Evolutionary conservation across 1,140 invertebrate species (phyloP), one percentile per base, ranked within the genome.

Genomic region (Drosophila pachea): DNA sequence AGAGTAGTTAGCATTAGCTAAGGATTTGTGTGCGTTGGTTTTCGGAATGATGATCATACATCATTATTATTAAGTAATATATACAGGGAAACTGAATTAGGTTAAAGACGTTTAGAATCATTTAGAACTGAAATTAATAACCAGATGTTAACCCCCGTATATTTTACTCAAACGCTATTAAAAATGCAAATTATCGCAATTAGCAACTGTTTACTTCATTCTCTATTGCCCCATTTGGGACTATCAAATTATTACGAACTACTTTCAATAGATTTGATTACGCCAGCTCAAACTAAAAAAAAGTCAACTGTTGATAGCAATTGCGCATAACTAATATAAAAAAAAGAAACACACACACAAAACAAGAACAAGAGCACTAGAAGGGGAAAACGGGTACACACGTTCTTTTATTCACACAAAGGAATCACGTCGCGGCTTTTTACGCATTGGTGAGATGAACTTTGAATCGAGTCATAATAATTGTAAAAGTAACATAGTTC

Each of bases 221-320:
- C 3, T 22, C 22, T 22, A 3, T 22, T 22, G 22, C 22, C 22
- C 22, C 31, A 59, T 31, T 59, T 32, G 8, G 12, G 12, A 0
- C 8, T 33, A 7, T 49, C 11, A 32, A 50, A 22, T 22, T 11
- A 33, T 14, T 45, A 40, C 31, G 9, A 12, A n/a, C n/a, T 12
- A 42, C 5, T 7, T 43, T 43, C n/a, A 29, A 36, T 40, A 50
- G 36, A 14, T 32, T 52, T 52, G 38, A 60, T 52, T 60, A 47
- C 32, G 11, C 42, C 6, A 8, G 36, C 7, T 35, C 31, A n/a
- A 12, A 47, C 3, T 11, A 47, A 52, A 53, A 43, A 35, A 43
- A 54, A 52, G 35, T 12, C 7, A 31, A 22, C 22, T 22, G 12
- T 38, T 40, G 50, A 64, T 64, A 64, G 53, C 32, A 48, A 61